Evolutionary conservation across 30 jellyfish, hydroid and myxozoan genomes (phyloP).

Genomic region (Chironex yamaguchii): DNA sequence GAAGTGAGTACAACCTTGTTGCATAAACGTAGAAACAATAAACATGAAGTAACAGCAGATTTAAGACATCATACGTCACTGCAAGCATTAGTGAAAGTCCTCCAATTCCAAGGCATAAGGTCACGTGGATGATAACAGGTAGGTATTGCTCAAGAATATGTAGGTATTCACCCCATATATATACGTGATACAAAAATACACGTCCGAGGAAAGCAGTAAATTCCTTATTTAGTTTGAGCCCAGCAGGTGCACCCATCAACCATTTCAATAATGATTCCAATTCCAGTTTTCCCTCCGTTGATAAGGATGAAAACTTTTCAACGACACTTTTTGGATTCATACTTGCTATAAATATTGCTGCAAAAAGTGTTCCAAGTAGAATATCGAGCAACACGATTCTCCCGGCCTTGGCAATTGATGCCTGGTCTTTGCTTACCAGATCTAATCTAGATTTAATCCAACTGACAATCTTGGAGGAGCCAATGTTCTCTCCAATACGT

Average conservation of each 20-base stretch:
- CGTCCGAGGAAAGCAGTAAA: conserved; percentile 80
- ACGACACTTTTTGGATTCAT: too few species aligned
- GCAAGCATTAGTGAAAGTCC: conserved; percentile 84
- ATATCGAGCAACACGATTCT: too few species aligned
- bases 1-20: conserved; percentile 79
- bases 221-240: conserved; percentile 88
- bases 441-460: too few species aligned
- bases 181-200: conserved; percentile 78
- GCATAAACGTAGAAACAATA: conserved; percentile 93
- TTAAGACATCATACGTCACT: conserved; percentile 73
- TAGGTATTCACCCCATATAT: conserved; percentile 89
- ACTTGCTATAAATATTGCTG: too few species aligned
- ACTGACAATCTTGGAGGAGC: too few species aligned
- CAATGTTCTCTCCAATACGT: too few species aligned
- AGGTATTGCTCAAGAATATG: conserved; percentile 58
- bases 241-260: conserved; percentile 98
- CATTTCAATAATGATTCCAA: conserved; percentile 76
- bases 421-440: too few species aligned
- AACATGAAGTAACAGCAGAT: conserved; percentile 77
- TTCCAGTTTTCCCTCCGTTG: too few species aligned
- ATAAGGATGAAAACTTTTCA: too few species aligned
- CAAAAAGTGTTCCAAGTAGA: too few species aligned
- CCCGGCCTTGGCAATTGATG: too few species aligned
- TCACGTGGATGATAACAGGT: conserved; percentile 25
- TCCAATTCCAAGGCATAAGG: conserved; percentile 50